These are phyloP conservation scores for Cyclophora albipunctata DNA, from an alignment of 2,888 invertebrate species.

Conservation along the genomic window DNA sequence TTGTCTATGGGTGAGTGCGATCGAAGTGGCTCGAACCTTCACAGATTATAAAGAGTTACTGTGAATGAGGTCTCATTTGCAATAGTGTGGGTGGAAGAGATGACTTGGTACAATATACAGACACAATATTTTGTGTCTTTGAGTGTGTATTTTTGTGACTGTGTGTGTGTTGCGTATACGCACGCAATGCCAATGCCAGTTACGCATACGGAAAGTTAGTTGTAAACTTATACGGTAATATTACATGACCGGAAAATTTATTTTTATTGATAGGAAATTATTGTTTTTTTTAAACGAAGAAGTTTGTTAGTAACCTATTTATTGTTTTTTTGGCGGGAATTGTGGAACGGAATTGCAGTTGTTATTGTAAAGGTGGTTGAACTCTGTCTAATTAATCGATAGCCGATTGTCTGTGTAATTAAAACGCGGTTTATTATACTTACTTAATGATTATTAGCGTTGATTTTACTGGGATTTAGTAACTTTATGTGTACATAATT, in stretches of 20 bases:
- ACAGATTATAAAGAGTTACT: neutral
- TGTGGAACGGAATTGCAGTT: constrained; percentile 5
- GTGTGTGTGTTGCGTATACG: constrained; percentile 66
- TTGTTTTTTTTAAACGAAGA: constrained; percentile 19
- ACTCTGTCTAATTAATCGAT: constrained; percentile 2
- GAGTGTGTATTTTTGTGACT: constrained; percentile 17
- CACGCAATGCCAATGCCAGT: constrained; percentile 73
- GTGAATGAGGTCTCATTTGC: constrained; percentile 12
- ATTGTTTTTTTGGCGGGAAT: constrained; percentile 4
- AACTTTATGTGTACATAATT: too few species aligned
- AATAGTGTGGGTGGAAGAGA: constrained; percentile 31
- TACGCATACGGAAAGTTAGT: constrained; percentile 59
- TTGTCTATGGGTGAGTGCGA: constrained; percentile 7
- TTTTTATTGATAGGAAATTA: constrained; percentile 37
- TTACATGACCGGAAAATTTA: constrained; percentile 67
- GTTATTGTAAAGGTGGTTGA: constrained; percentile 9
- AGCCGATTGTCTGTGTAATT: too few species aligned
- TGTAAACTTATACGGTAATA: constrained; percentile 51
- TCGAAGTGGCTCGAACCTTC: too few species aligned
- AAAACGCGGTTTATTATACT: too few species aligned
- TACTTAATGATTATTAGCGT: too few species aligned
- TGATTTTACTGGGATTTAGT: too few species aligned
- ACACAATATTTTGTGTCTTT: constrained; percentile 8
- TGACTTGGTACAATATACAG: constrained; percentile 14
- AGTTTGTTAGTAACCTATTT: constrained; percentile 18